Conservation (phyloP, 2,113 vertebrate genomes). For the Dolichotis patagonum region DNA sequence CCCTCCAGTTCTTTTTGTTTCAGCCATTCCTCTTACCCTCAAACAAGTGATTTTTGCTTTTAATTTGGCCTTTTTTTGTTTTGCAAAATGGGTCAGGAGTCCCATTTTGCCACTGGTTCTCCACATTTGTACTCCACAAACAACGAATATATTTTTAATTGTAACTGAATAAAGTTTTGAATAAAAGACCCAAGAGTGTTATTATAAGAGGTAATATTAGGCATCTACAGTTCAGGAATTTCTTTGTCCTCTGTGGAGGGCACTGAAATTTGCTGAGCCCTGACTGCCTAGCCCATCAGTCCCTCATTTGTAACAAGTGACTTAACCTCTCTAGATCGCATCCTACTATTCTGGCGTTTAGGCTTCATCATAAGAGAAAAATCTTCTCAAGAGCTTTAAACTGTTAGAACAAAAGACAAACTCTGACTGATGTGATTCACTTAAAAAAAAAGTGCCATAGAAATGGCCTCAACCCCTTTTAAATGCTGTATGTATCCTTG, state of each 20-base stretch:
- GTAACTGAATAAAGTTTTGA: background rate
- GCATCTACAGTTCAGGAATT: background rate
- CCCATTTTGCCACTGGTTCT: background rate
- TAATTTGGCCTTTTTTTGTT: background rate
- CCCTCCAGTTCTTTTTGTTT: background rate
- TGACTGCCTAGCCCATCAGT: background rate
- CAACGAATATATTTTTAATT: background rate
- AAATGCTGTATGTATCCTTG: background rate
- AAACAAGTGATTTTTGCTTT: background rate
- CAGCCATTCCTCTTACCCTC: rapidly evolving
- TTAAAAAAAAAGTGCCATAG: background rate
- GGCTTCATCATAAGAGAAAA: background rate
- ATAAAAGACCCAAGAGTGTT: background rate
- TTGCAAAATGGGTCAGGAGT: background rate
- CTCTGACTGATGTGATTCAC: background rate
- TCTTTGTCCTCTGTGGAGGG: background rate
- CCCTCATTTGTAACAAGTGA: background rate
- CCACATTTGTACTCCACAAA: background rate
- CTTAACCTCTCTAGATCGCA: background rate
- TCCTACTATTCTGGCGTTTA: background rate
- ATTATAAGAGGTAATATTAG: background rate
- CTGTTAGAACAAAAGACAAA: background rate
- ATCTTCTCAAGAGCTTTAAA: conserved; percentile 13
- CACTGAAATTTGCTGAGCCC: background rate
- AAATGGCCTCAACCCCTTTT: background rate